Evolutionary conservation across 2,888 invertebrate genomes (phyloP).

Genomic region (Pollenia griseotomentosa): DNA sequence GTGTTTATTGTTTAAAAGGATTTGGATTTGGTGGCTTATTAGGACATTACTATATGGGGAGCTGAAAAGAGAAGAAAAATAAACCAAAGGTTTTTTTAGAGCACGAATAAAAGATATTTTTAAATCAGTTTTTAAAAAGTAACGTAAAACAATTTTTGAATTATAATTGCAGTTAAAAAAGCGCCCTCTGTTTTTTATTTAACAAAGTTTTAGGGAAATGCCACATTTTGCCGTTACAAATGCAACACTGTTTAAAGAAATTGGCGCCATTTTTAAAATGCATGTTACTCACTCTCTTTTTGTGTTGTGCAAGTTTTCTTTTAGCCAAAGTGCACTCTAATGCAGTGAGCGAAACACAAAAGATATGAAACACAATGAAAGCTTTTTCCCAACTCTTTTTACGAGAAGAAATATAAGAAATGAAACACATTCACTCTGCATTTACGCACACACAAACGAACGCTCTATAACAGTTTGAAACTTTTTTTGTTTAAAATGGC

Average conservation of each 20-base stretch:
- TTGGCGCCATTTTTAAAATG: conserved; percentile 61
- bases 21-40: conserved; percentile 51
- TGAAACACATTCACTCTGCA: conserved; percentile 41
- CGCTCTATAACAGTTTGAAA: no score
- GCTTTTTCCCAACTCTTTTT: conserved; percentile 54
- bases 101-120: neutral
- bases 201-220: conserved; percentile 6
- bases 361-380: conserved; percentile 55
- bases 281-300: neutral
- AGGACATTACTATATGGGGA: conserved; percentile 74
- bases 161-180: neutral
- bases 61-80: conserved; percentile 72
- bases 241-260: conserved; percentile 64
- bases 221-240: conserved; percentile 20
- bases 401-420: conserved; percentile 4
- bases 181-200: conserved; percentile 64
- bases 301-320: conserved; percentile 24
- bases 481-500: neutral
- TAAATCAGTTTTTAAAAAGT: neutral
- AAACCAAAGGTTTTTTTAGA: conserved; percentile 1
- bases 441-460: neutral
- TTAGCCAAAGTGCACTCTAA: conserved; percentile 30
- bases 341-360: conserved; percentile 40
- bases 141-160: neutral
- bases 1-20: conserved; percentile 30